Conservation (phyloP, 2,888 invertebrate species). For the Suillia variegata region DNA sequence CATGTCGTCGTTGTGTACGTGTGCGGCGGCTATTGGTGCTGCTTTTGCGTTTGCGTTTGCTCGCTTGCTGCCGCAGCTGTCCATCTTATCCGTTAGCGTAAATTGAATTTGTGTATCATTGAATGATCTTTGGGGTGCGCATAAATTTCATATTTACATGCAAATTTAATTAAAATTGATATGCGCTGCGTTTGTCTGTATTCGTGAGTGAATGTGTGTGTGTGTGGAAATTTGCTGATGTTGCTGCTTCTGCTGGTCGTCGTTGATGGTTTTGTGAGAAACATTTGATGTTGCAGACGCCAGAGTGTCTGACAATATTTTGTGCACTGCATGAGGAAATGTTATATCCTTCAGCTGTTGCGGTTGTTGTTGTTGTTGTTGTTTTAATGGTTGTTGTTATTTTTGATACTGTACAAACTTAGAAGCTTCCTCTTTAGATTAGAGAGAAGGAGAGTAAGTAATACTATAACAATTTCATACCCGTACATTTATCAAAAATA, state of each 20-base stretch:
- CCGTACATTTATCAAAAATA: too few relatives aligned
- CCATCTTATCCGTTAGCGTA: slow-evolving; percentile 12
- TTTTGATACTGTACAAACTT: background rate
- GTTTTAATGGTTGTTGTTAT: background rate
- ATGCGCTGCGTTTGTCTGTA: slow-evolving; percentile 13
- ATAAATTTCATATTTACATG: slow-evolving; percentile 45
- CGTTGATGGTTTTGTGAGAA: background rate
- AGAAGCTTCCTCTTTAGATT: background rate
- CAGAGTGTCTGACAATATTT: background rate
- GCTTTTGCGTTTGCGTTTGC: too few relatives aligned
- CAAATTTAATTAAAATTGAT: slow-evolving; percentile 42
- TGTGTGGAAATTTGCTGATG: background rate
- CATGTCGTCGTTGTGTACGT: background rate
- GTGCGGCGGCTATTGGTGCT: background rate
- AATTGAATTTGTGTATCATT: slow-evolving; percentile 42
- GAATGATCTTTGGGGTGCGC: slow-evolving; percentile 37
- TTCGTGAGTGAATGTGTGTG: background rate
- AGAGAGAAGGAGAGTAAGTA: too few relatives aligned
- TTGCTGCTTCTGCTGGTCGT: background rate
- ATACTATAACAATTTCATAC: too few relatives aligned
- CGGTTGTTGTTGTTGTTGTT: background rate
- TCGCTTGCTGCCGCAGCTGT: slow-evolving; percentile 5
- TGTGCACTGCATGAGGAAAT: background rate
- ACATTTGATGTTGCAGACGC: background rate
- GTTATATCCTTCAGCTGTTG: background rate